These are phyloP conservation scores for Zoanthus solanderi DNA, from an alignment of 92 coral and sea anemone species.

Conservation along the genomic window DNA sequence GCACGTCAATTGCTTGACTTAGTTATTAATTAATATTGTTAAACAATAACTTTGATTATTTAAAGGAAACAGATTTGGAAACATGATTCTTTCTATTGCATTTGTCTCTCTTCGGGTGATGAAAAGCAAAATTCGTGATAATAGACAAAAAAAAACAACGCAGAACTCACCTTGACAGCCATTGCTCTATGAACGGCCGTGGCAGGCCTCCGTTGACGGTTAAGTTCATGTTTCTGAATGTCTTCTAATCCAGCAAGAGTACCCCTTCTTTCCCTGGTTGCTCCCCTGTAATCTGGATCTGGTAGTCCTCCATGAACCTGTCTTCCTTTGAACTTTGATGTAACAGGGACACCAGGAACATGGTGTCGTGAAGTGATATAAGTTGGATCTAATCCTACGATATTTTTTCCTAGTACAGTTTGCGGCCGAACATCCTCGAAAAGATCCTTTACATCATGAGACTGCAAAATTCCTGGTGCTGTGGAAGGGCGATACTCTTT, in stretches of 20 bases:
- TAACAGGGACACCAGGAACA: slow-evolving; percentile 91
- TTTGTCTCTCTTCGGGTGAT: neutral
- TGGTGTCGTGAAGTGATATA: slow-evolving; percentile 98
- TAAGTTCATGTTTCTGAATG: slow-evolving; percentile 79
- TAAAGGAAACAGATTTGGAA: slow-evolving; percentile 19
- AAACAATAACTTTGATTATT: slow-evolving; percentile 23
- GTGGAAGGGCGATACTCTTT: slow-evolving; percentile 90
- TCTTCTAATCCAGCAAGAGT: slow-evolving; percentile 91
- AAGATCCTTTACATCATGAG: slow-evolving; percentile 83
- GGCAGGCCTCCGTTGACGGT: slow-evolving; percentile 85
- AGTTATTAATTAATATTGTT: slow-evolving; percentile 24
- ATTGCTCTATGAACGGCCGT: slow-evolving; percentile 84
- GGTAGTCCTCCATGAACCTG: slow-evolving; percentile 99
- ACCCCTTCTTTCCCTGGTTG: slow-evolving; percentile 89
- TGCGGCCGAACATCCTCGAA: slow-evolving; percentile 91
- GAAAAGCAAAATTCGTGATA: neutral
- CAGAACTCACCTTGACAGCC: slow-evolving; percentile 80
- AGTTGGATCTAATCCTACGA: slow-evolving; percentile 96
- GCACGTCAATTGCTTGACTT: neutral
- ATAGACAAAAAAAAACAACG: neutral
- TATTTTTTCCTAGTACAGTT: slow-evolving; percentile 92
- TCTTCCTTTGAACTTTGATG: slow-evolving; percentile 86
- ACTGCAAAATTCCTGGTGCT: slow-evolving; percentile 94
- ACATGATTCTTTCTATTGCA: slow-evolving; percentile 35
- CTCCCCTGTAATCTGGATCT: slow-evolving; percentile 82